These are phyloP conservation scores for Ctenochaetus hawaiiensis DNA, from an alignment of 2,797 vertebrate genomes.

Conservation along the genomic window DNA sequence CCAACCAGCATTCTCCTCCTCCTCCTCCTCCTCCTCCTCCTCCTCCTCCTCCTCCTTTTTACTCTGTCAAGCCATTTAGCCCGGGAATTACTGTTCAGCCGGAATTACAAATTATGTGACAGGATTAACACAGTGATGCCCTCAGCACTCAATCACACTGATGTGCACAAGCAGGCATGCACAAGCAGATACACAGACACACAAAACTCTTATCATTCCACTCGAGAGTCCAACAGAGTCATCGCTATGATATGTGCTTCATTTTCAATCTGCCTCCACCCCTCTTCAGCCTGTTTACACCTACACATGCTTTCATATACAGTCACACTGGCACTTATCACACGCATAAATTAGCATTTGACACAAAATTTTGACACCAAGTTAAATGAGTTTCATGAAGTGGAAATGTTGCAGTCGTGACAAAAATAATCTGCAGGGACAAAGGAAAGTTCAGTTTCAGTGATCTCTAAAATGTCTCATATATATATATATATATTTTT, in stretches of 20 bases:
- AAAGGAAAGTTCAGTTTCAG: not conserved
- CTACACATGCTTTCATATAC: not conserved
- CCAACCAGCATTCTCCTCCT: not conserved
- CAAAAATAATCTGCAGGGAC: too few relatives aligned
- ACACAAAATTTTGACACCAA: not conserved
- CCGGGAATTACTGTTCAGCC: slow-evolving; percentile 50
- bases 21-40: not conserved
- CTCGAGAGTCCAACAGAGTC: slow-evolving; percentile 10
- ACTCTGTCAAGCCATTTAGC: slow-evolving; percentile 34
- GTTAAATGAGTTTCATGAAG: not conserved
- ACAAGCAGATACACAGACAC: slow-evolving; percentile 1
- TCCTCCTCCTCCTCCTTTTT: not conserved
- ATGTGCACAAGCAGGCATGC: slow-evolving; percentile 19
- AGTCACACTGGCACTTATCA: not conserved
- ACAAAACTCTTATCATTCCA: slow-evolving; percentile 4
- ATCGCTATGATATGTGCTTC: slow-evolving; percentile 33
- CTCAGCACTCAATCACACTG: slow-evolving; percentile 36
- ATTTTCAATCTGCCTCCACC: slow-evolving; percentile 24
- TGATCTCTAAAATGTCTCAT: not conserved
- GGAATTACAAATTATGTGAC: slow-evolving; percentile 54
- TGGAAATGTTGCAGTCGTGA: not conserved
- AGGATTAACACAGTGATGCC: slow-evolving; percentile 35
- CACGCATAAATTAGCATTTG: not conserved
- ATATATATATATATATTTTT: too few relatives aligned
- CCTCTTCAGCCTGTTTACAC: slow-evolving; percentile 27